A percentile compares a stretch with the other conserved stretches of the same genome.
These are phyloP conservation scores for Paramormyrops hopkinsi DNA, from an alignment of 2,797 vertebrate genomes.

Conservation along the genomic window DNA sequence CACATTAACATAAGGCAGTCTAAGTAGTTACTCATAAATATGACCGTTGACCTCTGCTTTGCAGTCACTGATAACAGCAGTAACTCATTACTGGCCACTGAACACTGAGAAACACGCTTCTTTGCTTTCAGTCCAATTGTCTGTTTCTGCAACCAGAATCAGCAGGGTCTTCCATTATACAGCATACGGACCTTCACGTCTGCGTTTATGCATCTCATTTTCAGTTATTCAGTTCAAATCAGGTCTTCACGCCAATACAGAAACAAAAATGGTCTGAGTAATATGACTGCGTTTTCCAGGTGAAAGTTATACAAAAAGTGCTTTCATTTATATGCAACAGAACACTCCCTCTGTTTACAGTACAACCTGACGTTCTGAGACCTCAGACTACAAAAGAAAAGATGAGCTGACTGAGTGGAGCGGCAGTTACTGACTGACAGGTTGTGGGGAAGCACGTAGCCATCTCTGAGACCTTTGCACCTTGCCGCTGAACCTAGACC, in stretches of 20 bases:
- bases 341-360: not conserved
- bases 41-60: constrained; percentile 2
- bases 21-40: constrained; percentile 16
- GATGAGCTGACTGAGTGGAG: not conserved
- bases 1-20: constrained; percentile 10
- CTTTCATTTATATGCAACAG: not conserved
- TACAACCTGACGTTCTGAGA: not conserved
- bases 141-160: not conserved
- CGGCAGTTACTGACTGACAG: not conserved
- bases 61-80: constrained; percentile 2
- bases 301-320: not conserved
- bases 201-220: not conserved
- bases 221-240: not conserved
- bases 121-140: not conserved
- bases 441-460: not conserved
- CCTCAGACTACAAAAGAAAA: not conserved
- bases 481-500: not conserved
- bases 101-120: not conserved
- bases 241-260: not conserved
- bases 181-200: not conserved
- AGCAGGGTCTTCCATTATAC: not conserved
- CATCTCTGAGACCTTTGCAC: not conserved
- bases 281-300: not conserved
- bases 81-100: constrained; percentile 17
- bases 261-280: not conserved